phyloP scores from a whole-genome alignment of 2,888 invertebrate species.

The Volucella inanis region DNA sequence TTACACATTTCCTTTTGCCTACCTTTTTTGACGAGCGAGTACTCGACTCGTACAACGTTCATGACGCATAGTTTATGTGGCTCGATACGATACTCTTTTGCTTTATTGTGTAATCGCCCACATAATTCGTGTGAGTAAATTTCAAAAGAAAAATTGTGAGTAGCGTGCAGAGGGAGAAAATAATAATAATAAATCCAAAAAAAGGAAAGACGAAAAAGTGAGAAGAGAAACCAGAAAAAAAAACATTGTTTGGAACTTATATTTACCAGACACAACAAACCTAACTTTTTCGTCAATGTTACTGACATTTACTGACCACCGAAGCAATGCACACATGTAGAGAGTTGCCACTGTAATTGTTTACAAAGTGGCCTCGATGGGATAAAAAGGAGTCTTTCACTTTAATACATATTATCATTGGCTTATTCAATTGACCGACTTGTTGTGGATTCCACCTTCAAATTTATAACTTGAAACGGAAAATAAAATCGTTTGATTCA shows the following conservation, averaged over 20 bases:
- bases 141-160: conserved; percentile 27
- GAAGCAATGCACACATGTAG: conserved; percentile 5
- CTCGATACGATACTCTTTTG: conserved; percentile 52
- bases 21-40: too few species aligned
- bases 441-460: too few species aligned
- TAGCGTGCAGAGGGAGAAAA: conserved; percentile 4
- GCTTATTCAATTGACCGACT: too few species aligned
- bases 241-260: conserved; percentile 56
- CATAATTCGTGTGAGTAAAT: conserved; percentile 60
- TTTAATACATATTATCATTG: too few species aligned
- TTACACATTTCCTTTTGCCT: conserved; percentile 4
- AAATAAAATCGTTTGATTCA: too few species aligned
- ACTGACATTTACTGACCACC: conserved; percentile 26
- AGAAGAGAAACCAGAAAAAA: not conserved
- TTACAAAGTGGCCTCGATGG: too few species aligned
- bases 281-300: conserved; percentile 51
- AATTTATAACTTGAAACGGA: too few species aligned
- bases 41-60: too few species aligned
- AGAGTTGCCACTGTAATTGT: not conserved
- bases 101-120: conserved; percentile 73
- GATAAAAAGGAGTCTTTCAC: too few species aligned
- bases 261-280: conserved; percentile 58
- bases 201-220: not conserved
- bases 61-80: conserved; percentile 24
- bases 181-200: not conserved